Percentiles rank a stretch among this genome's conserved stretches.
phyloP scores from a whole-genome alignment of 2,797 vertebrate genomes.

The Cygnus olor region DNA sequence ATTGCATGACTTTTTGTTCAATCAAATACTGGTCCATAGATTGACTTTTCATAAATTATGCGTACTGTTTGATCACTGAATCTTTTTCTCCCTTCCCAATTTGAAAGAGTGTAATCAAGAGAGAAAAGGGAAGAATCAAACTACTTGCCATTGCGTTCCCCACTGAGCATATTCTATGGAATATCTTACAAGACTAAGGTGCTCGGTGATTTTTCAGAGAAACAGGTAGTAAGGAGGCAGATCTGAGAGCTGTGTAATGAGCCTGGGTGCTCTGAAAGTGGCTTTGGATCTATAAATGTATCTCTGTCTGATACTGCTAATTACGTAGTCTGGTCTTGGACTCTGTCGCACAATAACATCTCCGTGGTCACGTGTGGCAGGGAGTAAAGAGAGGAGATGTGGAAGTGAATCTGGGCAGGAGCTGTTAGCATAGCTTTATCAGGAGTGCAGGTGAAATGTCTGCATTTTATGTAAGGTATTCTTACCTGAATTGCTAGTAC shows the following conservation, averaged over 20 bases:
- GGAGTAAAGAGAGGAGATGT: background rate
- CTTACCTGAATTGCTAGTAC: conserved; percentile 12
- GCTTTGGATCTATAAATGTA: background rate
- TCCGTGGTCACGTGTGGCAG: background rate
- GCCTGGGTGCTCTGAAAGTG: background rate
- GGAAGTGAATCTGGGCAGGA: background rate
- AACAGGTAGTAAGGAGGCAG: background rate
- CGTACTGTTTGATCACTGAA: background rate
- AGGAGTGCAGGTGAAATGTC: background rate
- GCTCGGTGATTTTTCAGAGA: background rate
- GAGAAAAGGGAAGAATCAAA: background rate
- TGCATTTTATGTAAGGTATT: conserved; percentile 27
- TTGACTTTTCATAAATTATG: background rate
- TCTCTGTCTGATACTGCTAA: background rate
- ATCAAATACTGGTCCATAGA: background rate
- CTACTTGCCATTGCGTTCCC: background rate
- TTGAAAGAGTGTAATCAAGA: background rate
- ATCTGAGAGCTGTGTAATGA: background rate
- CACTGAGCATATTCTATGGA: background rate
- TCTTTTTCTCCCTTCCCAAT: background rate
- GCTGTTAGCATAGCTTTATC: background rate
- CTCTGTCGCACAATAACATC: background rate
- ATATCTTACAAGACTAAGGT: background rate
- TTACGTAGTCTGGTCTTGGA: background rate
- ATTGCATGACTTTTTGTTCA: background rate